Percentiles rank a stretch among this genome's conserved stretches.
These are phyloP conservation scores for Clepsis dumicolana DNA, from an alignment of 2,888 invertebrate genomes.

Conservation along the genomic window DNA sequence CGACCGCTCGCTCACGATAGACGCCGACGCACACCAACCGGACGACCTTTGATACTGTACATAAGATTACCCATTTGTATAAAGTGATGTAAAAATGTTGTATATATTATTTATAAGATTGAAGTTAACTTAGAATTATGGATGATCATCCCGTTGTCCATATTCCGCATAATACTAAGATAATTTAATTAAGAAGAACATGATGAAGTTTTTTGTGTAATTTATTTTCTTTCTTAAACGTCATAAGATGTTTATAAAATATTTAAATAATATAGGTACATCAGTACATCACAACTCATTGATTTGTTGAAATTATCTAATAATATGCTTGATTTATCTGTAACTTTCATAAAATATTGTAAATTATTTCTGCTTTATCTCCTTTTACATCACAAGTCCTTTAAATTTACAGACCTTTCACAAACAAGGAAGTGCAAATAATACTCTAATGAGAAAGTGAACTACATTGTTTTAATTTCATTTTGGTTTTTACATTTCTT, in stretches of 20 bases:
- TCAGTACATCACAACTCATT: conserved; percentile 9
- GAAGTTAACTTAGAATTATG: conserved; percentile 14
- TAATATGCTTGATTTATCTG: not conserved
- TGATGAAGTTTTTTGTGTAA: conserved; percentile 4
- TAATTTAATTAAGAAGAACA: conserved; percentile 1
- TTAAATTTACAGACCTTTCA: not conserved
- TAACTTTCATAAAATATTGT: not conserved
- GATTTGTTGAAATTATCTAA: conserved; percentile 4
- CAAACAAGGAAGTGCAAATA: conserved; percentile 6
- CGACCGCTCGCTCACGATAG: conserved; percentile 25
- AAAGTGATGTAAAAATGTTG: conserved; percentile 42
- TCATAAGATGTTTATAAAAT: not conserved
- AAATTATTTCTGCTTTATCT: not conserved
- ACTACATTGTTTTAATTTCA: not conserved
- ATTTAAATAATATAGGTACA: not conserved
- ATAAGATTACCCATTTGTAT: conserved; percentile 36
- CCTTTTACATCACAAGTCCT: not conserved
- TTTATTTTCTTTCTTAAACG: not conserved
- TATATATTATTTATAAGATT: conserved; percentile 41
- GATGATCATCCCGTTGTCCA: conserved; percentile 2
- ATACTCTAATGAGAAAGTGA: conserved; percentile 1
- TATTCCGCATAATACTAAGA: conserved; percentile 3
- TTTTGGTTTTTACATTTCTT: not conserved
- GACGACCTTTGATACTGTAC: conserved; percentile 52
- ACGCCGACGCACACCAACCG: conserved; percentile 44